These are phyloP conservation scores for Zalophus californianus DNA, from an alignment of 2,797 vertebrate species.

Conservation along the genomic window DNA sequence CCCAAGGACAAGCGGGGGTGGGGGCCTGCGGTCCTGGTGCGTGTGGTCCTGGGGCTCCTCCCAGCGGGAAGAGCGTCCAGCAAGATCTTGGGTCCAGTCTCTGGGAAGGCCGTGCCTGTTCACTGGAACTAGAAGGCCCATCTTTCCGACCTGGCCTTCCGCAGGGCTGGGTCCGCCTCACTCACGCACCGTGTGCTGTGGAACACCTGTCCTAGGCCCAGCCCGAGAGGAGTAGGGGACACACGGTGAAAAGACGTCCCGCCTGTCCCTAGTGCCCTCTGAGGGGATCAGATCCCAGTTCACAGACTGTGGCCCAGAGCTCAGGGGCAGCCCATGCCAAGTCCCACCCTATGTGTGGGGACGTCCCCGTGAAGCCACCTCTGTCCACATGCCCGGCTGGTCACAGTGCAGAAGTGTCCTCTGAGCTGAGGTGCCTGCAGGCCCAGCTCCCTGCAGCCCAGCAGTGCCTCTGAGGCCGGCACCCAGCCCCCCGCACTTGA, in stretches of 20 bases:
- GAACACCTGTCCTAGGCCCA: neutral
- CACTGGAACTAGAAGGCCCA: neutral
- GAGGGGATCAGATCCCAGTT: neutral
- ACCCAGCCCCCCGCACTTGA: fast-evolving
- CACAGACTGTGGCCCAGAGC: neutral
- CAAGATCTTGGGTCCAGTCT: too few species aligned
- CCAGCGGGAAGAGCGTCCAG: fast-evolving
- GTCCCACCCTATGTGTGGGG: neutral
- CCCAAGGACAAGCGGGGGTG: neutral
- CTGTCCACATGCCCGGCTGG: neutral
- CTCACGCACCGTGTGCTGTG: fast-evolving
- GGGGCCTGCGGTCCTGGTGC: too few species aligned
- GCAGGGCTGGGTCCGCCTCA: fast-evolving
- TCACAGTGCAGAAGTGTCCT: neutral
- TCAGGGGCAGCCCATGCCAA: neutral
- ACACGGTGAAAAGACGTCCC: neutral
- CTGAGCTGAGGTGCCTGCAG: neutral
- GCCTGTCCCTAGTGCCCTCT: too few species aligned
- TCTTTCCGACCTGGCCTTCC: neutral
- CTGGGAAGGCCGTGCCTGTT: neutral
- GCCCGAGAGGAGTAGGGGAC: neutral
- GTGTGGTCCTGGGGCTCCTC: neutral
- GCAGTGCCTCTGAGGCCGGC: neutral
- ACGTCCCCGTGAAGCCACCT: neutral
- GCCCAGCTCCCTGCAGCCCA: neutral